Percentiles rank a stretch among this genome's conserved stretches.
Conservation (phyloP, 1,140 invertebrate species). For the Drosophila bocqueti region DNA sequence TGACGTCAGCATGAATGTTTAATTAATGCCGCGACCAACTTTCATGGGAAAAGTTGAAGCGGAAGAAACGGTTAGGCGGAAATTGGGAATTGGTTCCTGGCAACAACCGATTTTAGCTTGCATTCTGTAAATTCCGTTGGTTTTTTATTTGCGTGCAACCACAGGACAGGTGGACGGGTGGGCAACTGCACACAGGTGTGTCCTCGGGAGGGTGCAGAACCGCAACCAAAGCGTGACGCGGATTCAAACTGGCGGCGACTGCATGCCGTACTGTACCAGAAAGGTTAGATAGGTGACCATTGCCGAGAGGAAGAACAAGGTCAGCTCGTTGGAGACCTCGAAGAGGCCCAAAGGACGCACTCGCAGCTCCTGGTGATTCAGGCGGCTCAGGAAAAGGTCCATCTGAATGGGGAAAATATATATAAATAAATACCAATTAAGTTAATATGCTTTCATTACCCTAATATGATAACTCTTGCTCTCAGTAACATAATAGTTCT, state of each 20-base stretch:
- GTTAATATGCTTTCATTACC: slow-evolving; percentile 3
- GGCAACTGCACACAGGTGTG: slow-evolving; percentile 24
- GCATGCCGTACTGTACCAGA: slow-evolving; percentile 54
- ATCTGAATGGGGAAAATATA: slow-evolving; percentile 22
- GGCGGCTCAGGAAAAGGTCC: slow-evolving; percentile 57
- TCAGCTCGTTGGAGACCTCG: slow-evolving; percentile 70
- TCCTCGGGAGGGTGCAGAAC: slow-evolving; percentile 19
- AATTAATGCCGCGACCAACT: slow-evolving; percentile 72
- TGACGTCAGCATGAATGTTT: slow-evolving; percentile 63
- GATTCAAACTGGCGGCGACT: slow-evolving; percentile 45
- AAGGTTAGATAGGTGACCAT: slow-evolving; percentile 70
- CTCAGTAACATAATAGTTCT: slow-evolving; percentile 50
- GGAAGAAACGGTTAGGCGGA: slow-evolving; percentile 76
- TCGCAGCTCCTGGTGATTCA: slow-evolving; percentile 48
- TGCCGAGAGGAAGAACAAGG: slow-evolving; percentile 60
- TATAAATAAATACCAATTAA: too few relatives aligned
- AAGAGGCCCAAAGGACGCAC: slow-evolving; percentile 63
- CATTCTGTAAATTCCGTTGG: slow-evolving; percentile 29
- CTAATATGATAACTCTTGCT: slow-evolving; percentile 41
- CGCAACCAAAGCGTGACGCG: slow-evolving; percentile 63
- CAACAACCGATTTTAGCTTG: slow-evolving; percentile 38
- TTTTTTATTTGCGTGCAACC: slow-evolving; percentile 51
- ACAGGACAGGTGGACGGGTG: slow-evolving; percentile 64
- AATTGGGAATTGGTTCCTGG: slow-evolving; percentile 68
- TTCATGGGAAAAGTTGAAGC: slow-evolving; percentile 71